Percentiles rank a stretch among this genome's conserved stretches.
Conservation (phyloP, 2,797 vertebrate genomes). For the Echeneis naucrates region DNA sequence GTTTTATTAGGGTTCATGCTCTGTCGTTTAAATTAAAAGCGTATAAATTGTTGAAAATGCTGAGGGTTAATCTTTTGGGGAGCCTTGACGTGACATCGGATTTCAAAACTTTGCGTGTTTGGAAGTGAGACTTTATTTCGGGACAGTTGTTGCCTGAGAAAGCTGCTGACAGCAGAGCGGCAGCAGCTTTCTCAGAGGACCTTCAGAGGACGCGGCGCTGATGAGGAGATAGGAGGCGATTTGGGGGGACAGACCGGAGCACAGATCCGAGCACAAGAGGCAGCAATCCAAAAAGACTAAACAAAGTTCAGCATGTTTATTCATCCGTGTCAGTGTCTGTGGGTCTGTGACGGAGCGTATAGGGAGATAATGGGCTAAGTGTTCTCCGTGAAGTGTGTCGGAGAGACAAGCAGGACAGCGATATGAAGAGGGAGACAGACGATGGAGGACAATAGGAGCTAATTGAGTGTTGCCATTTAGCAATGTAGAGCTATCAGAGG, state of each 20-base stretch:
- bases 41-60: neutral
- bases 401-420: conserved; percentile 47
- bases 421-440: conserved; percentile 62
- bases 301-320: conserved; percentile 59
- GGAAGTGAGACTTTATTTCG: conserved; percentile 2
- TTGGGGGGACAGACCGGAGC: conserved; percentile 30
- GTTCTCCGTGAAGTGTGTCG: conserved; percentile 63
- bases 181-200: too few relatives aligned
- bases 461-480: conserved; percentile 72
- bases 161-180: conserved; percentile 39
- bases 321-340: conserved; percentile 38
- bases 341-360: conserved; percentile 29
- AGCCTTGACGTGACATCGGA: neutral
- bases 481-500: conserved; percentile 51
- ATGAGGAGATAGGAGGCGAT: conserved; percentile 55
- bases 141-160: conserved; percentile 36
- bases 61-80: neutral
- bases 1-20: neutral
- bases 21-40: too few relatives aligned
- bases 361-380: conserved; percentile 72
- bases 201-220: conserved; percentile 19
- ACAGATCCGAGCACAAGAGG: too few relatives aligned
- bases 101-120: neutral
- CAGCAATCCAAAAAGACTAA: conserved; percentile 29
- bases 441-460: conserved; percentile 70